Conservation (phyloP, 2,113 vertebrate species). For the Alethe castanea region DNA sequence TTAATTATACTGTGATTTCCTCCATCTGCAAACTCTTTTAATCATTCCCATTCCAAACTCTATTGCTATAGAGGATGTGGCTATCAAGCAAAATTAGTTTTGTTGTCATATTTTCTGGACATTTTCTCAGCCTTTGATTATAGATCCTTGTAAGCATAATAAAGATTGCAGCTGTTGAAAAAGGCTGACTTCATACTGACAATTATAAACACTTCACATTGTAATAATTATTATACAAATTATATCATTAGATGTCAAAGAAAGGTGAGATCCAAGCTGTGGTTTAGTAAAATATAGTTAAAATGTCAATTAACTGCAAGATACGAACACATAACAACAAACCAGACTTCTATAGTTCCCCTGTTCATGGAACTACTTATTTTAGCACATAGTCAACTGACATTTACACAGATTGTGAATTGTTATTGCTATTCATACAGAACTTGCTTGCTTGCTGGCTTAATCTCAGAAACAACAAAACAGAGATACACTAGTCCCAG, state of each 20-base stretch:
- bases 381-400: not conserved
- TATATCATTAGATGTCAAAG: not conserved
- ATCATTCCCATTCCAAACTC: not conserved
- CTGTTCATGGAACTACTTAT: not conserved
- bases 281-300: not conserved
- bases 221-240: not conserved
- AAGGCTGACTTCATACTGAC: not conserved
- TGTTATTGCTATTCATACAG: not conserved
- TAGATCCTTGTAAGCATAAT: not conserved
- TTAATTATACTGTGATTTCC: constrained; percentile 1
- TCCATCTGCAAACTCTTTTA: constrained; percentile 6
- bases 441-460: not conserved
- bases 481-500: not conserved
- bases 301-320: not conserved
- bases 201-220: not conserved
- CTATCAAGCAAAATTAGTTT: not conserved
- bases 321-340: not conserved
- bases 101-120: not conserved
- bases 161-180: not conserved
- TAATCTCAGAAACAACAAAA: not conserved
- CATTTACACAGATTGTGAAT: not conserved
- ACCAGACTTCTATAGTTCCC: not conserved
- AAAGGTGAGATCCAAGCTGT: not conserved
- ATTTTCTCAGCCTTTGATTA: not conserved
- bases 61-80: not conserved